Evolutionary conservation across 2,113 vertebrate genomes (phyloP), one percentile per base, ranked within the genome.

Genomic region (Cyprinodon variegatus): DNA sequence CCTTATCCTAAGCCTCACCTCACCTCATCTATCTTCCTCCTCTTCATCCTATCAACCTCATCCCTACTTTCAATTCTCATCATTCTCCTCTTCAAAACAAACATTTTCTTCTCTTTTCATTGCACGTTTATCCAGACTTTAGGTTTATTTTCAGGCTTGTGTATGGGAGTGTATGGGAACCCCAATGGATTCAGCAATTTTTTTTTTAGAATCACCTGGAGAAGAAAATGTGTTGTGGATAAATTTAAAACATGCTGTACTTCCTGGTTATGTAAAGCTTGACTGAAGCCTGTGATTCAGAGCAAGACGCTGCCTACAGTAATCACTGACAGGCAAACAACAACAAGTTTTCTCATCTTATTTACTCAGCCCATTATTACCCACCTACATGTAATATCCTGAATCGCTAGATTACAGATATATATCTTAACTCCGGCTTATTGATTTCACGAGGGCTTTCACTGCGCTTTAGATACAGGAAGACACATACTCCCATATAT

Each of bases 391-490:
- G 61, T 62, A 66, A 15, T 66, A 72, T 22, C 62, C 46, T 62
- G n/a, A 14, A 22, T 76, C 61, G 81, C 43, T 46, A 66, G 53
- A 61, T 68, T 39, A 75, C 62, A 66, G 66, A 53, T 72, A 68
- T 78, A 46, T 84, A 65, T 78, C 11, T 65, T 81, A 61, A 53
- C 70, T 40, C 43, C 59, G n/a, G 61, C 48, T 69, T 72, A 81
- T 81, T 84, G 74, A 72, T 80, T 85, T 88, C 69, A 53, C 65
- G 20, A 69, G 68, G 64, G 15, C 57, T 78, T 75, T 68, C 57
- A 66, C 81, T 57, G 38, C 67, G 68, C 64, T 59, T 13, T 37
- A 74, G 65, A 38, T 8, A 79, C 59, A 64, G n/a, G 17, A 50
- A 66, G 29, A 59, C 41, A 62, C 66, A 79, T 39, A 72, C 68